Evolutionary conservation across 2,797 vertebrate genomes (phyloP).

Genomic region (Myotis myotis): DNA sequence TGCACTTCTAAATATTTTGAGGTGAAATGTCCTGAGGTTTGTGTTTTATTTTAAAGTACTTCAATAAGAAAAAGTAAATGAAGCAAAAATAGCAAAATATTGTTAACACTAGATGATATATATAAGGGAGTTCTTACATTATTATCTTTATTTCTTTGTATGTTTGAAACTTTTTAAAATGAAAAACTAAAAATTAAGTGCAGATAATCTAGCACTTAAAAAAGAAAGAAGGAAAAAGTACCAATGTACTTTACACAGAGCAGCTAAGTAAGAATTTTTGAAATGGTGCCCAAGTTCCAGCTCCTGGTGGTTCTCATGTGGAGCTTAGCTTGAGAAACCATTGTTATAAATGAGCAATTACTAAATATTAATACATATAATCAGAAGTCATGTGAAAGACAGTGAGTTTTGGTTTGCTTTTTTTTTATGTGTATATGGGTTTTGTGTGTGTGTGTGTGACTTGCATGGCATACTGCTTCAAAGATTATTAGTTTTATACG

Average conservation of each 20-base stretch:
- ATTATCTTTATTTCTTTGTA: slow-evolving; percentile 16
- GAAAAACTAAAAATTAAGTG: neutral
- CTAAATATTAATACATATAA: neutral
- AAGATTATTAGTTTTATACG: neutral
- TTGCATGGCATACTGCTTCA: neutral
- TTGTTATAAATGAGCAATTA: neutral
- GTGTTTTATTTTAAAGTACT: slow-evolving; percentile 6
- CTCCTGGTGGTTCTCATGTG: neutral
- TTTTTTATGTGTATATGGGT: neutral
- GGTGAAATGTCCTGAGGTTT: slow-evolving; percentile 1
- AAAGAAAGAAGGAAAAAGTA: neutral
- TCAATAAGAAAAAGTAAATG: slow-evolving; percentile 1
- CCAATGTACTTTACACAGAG: neutral
- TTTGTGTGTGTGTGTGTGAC: neutral
- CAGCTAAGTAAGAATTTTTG: neutral
- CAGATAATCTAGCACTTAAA: neutral
- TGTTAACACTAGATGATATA: neutral
- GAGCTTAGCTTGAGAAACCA: neutral
- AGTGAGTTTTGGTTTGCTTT: neutral
- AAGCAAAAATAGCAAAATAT: slow-evolving; percentile 28
- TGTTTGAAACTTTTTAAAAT: slow-evolving; percentile 33
- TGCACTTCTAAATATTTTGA: slow-evolving; percentile 46
- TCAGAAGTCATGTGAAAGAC: neutral
- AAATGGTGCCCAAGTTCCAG: neutral
- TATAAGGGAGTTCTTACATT: neutral